Evolutionary conservation across 2,113 vertebrate genomes (phyloP), one percentile per base, ranked within the genome.

Genomic region (Zapus hudsonius): DNA sequence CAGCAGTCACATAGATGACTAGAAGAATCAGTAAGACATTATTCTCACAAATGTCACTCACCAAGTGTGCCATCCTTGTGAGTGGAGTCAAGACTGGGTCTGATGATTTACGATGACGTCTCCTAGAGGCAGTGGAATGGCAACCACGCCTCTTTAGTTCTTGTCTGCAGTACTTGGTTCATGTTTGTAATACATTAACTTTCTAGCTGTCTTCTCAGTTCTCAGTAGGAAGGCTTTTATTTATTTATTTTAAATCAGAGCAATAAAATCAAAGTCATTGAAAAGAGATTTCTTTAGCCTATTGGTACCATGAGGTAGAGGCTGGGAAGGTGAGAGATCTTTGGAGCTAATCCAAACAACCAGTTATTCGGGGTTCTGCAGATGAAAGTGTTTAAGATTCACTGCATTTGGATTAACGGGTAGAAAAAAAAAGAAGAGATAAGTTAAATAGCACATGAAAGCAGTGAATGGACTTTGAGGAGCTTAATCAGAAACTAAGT

Each of bases 1-100:
- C 6, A 61, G 25, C 82, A 92, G 92, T 89, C 67, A 69, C 83
- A 19, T 44, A 87, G 79, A 87, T 97, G 90, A 74, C 76, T 81
- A 76, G 40, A 69, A 13, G 72, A 5, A 66, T 40, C 61, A 79
- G 80, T 91, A 87, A 55, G 17, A 33, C 6, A 9, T 72, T 47
- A 83, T 78, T 47, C 75, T 78, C 52, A 78, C 74, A 90, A 22
- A 44, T 69, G 69, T 96, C 81, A 47, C 10, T 57, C 55, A 57
- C 9, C 9, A n/a, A 9, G 63, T n/a, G n/a, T n/a, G n/a, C n/a
- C n/a, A n/a, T n/a, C 15, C 84, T 89, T 72, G 33, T 52, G n/a
- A 72, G 66, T 78, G 82, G 52, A 80, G 47, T 79, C 72, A 90
- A 95, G 76, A 59, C 64, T 27, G 55, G 59, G 74, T 27, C 67